phyloP scores from a whole-genome alignment of 2,888 invertebrate species.

The Acleris cristana region DNA sequence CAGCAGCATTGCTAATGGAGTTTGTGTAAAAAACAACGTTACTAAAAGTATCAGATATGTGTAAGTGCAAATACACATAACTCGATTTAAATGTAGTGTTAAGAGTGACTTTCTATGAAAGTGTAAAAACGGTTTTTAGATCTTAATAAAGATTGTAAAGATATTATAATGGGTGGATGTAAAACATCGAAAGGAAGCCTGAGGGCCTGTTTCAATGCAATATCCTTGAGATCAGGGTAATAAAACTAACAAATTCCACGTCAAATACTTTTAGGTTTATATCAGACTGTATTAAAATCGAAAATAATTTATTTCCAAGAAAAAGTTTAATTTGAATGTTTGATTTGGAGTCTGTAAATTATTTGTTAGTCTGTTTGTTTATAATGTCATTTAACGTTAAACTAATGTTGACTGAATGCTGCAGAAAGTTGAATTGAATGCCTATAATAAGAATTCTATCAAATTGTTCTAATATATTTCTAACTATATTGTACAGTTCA shows the following conservation, averaged over 20 bases:
- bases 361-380: not conserved
- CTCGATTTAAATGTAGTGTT: constrained; percentile 29
- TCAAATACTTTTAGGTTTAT: too few species aligned
- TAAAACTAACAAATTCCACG: not conserved
- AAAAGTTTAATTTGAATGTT: not conserved
- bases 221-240: constrained; percentile 72
- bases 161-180: constrained; percentile 42
- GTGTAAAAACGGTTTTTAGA: constrained; percentile 32
- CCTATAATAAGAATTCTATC: constrained; percentile 22
- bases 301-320: not conserved
- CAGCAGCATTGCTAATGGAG: too few species aligned
- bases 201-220: constrained; percentile 55
- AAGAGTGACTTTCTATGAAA: constrained; percentile 29
- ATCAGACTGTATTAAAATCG: not conserved
- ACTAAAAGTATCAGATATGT: too few species aligned
- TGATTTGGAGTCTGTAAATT: too few species aligned
- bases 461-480: constrained; percentile 19
- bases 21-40: too few species aligned
- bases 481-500: constrained; percentile 22
- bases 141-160: not conserved
- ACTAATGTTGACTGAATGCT: not conserved
- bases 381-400: not conserved
- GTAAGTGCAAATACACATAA: constrained; percentile 10
- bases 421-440: constrained; percentile 15
- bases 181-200: constrained; percentile 49